Conservation (phyloP, 2,797 vertebrate genomes). For the Chelonia mydas region DNA sequence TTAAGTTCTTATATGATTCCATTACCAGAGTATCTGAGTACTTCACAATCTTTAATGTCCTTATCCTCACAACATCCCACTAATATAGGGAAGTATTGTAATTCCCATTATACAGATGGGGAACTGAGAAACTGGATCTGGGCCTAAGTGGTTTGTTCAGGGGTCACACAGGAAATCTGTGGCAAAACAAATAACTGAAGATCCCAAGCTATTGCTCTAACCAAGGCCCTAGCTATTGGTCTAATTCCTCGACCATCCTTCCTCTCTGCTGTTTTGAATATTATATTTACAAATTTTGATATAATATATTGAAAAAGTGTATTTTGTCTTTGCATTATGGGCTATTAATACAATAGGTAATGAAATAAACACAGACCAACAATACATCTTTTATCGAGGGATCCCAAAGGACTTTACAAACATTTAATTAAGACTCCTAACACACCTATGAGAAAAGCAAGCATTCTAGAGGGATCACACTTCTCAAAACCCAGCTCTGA, state of each 20-base stretch:
- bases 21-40: not conserved
- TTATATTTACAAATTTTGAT: not conserved
- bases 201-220: too few species aligned
- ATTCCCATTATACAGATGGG: not conserved
- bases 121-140: not conserved
- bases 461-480: not conserved
- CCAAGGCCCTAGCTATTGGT: not conserved
- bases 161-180: not conserved
- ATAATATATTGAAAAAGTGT: not conserved
- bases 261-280: not conserved
- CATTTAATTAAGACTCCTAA: slow-evolving; percentile 2
- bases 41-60: not conserved
- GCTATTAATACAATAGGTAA: not conserved
- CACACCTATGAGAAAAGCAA: not conserved
- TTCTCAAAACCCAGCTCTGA: not conserved
- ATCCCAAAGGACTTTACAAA: not conserved
- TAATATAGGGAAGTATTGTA: not conserved
- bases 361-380: not conserved
- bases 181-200: not conserved
- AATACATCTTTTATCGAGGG: not conserved
- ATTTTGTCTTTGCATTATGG: not conserved
- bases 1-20: not conserved
- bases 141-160: not conserved
- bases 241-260: not conserved
- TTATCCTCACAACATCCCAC: not conserved